Percentiles rank a stretch among this genome's conserved stretches.
Conservation (phyloP, 2,113 vertebrate genomes). For the Guaruba guarouba region DNA sequence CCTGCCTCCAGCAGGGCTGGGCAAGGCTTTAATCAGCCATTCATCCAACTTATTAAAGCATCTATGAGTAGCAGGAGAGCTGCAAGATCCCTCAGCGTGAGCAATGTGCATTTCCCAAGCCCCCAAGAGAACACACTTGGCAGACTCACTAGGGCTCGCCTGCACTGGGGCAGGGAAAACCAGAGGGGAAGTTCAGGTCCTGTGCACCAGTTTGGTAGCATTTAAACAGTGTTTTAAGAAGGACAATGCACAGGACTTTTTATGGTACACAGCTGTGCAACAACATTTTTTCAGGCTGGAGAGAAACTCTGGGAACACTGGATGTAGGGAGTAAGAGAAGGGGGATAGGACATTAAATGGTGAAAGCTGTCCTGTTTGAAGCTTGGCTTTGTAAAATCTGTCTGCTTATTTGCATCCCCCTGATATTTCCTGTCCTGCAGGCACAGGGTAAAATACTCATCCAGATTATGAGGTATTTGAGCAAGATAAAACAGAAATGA, state of each 20-base stretch:
- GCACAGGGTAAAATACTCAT: neutral
- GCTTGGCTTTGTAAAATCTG: neutral
- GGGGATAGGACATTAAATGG: neutral
- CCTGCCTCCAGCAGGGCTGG: neutral
- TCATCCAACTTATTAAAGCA: neutral
- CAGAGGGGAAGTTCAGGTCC: neutral
- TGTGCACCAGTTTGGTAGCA: neutral
- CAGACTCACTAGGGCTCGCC: accelerated
- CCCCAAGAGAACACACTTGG: accelerated
- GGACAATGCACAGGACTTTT: neutral
- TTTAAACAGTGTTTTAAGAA: neutral
- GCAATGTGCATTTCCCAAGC: neutral
- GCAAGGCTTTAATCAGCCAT: neutral
- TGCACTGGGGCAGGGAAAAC: neutral
- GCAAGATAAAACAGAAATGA: constrained; percentile 18
- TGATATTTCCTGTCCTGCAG: neutral
- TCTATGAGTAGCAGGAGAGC: neutral
- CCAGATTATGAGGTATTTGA: constrained; percentile 3
- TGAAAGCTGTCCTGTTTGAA: neutral
- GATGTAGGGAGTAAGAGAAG: neutral
- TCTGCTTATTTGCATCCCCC: neutral
- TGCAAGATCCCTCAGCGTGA: neutral
- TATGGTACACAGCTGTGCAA: neutral
- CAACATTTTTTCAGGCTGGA: neutral
- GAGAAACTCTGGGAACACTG: neutral